Percentiles rank a stretch among this genome's conserved stretches.
phyloP scores from a whole-genome alignment of 2,888 invertebrate genomes.

The Thereva nobilitata region DNA sequence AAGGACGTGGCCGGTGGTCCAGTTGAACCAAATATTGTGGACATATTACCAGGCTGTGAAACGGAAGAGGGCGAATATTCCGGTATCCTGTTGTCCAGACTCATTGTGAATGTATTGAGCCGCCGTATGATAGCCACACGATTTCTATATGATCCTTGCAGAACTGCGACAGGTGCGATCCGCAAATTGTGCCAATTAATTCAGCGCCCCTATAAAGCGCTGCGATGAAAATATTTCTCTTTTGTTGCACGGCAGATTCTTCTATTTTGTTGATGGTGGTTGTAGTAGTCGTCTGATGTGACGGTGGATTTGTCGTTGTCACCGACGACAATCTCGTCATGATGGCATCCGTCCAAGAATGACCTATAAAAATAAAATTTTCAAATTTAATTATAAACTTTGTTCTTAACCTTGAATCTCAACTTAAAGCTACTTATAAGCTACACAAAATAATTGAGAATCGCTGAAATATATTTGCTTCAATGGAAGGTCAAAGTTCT shows the following conservation, averaged over 20 bases:
- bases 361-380: conserved; percentile 38
- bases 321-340: conserved; percentile 42
- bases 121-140: background rate
- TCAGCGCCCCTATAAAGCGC: background rate
- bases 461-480: no score
- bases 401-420: conserved; percentile 5
- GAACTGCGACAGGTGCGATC: conserved; percentile 8
- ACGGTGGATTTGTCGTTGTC: conserved; percentile 33
- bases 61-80: conserved; percentile 17
- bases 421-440: conserved; percentile 3
- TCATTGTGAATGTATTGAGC: conserved; percentile 7
- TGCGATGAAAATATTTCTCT: conserved; percentile 3
- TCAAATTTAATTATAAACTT: conserved; percentile 23
- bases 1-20: conserved; percentile 37
- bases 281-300: conserved; percentile 17
- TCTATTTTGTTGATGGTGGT: conserved; percentile 2
- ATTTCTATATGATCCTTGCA: background rate
- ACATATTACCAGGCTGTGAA: conserved; percentile 31
- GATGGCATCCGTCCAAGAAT: conserved; percentile 43
- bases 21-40: conserved; percentile 42
- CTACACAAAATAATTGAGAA: background rate
- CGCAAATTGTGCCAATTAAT: conserved; percentile 4
- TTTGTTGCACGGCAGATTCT: conserved; percentile 9
- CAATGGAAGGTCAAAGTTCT: no score
- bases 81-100: conserved; percentile 11